Percentiles rank a stretch among this genome's conserved stretches.
phyloP scores from a whole-genome alignment of 2,797 vertebrate genomes.

The Periophthalmus magnuspinnatus region DNA sequence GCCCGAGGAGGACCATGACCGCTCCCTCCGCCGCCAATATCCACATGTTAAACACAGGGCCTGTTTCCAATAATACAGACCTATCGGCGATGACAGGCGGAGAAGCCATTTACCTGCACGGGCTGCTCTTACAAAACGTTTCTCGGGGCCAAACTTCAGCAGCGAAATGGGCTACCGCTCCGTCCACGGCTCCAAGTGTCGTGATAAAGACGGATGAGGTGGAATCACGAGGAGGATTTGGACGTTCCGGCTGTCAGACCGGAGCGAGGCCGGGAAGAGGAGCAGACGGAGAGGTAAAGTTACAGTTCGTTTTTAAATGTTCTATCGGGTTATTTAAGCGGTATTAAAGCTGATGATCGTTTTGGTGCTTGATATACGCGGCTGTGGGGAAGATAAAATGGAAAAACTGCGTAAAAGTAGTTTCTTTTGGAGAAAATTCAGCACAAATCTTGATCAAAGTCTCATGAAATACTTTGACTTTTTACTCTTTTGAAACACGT shows the following conservation, averaged over 20 bases:
- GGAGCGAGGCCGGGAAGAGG: conserved; percentile 17
- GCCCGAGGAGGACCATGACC: conserved; percentile 42
- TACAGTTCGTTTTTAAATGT: background rate
- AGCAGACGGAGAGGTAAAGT: background rate
- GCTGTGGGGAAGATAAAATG: background rate
- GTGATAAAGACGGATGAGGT: conserved; percentile 67
- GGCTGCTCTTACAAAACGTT: conserved; percentile 72
- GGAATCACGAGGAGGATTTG: conserved; percentile 44
- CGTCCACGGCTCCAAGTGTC: conserved; percentile 49
- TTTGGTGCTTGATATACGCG: background rate
- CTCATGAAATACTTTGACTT: too few relatives aligned
- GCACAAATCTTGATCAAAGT: too few relatives aligned
- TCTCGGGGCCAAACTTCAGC: conserved; percentile 58
- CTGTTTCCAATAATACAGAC: conserved; percentile 77
- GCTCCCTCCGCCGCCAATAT: conserved; percentile 61
- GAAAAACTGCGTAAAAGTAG: too few relatives aligned
- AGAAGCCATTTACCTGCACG: conserved; percentile 75
- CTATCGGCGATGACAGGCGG: conserved; percentile 71
- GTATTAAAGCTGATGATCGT: background rate
- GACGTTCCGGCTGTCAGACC: conserved; percentile 15
- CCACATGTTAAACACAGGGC: conserved; percentile 68
- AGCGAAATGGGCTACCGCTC: conserved; percentile 35
- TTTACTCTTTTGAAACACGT: too few relatives aligned
- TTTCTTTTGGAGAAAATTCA: too few relatives aligned
- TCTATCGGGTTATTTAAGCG: background rate